A percentile compares a stretch with the other conserved stretches of the same genome.
Evolutionary conservation across 2,888 invertebrate species (phyloP).

Genomic region (Apocheima hispidaria): DNA sequence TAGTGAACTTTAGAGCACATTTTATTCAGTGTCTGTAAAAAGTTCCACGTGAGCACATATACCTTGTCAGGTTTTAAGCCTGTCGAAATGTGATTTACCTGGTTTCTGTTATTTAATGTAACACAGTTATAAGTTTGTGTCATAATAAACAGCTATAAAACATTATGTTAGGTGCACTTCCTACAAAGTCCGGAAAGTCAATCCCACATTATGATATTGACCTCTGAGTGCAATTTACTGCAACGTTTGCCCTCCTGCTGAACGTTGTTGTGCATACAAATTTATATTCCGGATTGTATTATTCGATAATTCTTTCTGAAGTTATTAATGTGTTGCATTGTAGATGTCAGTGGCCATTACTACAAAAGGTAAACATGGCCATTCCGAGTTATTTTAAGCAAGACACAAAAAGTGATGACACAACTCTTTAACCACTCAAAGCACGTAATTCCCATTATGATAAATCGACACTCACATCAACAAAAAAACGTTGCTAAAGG

Average conservation of each 20-base stretch:
- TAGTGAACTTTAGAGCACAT: neutral
- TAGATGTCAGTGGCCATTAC: constrained; percentile 20
- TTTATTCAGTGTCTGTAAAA: no score
- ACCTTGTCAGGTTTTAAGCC: no score
- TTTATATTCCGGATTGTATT: constrained; percentile 11
- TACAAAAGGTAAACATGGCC: constrained; percentile 24
- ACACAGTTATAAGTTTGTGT: neutral
- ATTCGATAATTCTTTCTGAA: constrained; percentile 18
- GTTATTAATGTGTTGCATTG: constrained; percentile 17
- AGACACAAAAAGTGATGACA: constrained; percentile 29
- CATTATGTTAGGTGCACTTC: constrained; percentile 25
- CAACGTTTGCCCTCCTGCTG: constrained; percentile 1
- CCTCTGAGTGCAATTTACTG: constrained; percentile 25
- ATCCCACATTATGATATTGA: constrained; percentile 19
- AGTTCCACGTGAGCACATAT: no score
- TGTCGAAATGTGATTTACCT: neutral
- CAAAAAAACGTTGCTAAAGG: constrained; percentile 15
- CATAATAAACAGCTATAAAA: constrained; percentile 18
- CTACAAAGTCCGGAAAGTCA: constrained; percentile 15
- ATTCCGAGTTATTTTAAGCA: constrained; percentile 23
- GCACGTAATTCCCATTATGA: constrained; percentile 25
- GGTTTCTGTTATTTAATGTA: no score
- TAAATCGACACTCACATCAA: constrained; percentile 18
- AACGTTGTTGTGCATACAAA: constrained; percentile 9
- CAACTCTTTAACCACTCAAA: constrained; percentile 21